phyloP scores from a whole-genome alignment of 1,140 invertebrate genomes.

The Drosophila carrolli region DNA sequence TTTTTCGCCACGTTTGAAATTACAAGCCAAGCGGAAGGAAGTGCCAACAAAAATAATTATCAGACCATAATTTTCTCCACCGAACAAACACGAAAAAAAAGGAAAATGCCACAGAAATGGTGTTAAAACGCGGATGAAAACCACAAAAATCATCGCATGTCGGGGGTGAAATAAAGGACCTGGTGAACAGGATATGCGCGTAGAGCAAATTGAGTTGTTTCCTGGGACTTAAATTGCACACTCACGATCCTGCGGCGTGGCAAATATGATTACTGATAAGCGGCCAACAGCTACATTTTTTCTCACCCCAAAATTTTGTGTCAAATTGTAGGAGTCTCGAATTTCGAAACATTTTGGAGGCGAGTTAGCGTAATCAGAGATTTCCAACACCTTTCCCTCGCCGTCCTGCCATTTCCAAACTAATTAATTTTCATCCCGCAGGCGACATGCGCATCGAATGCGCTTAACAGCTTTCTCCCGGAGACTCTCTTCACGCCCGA shows the following conservation, averaged over 20 bases:
- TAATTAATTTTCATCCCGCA: constrained; percentile 62
- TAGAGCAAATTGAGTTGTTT: constrained; percentile 73
- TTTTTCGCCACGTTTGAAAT: constrained; percentile 51
- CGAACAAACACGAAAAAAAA: neutral
- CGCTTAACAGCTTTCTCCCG: constrained; percentile 72
- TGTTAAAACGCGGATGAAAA: constrained; percentile 60
- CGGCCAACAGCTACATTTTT: constrained; percentile 3
- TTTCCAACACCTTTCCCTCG: constrained; percentile 75
- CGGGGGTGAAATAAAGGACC: constrained; percentile 18
- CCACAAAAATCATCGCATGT: constrained; percentile 55
- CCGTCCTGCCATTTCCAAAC: constrained; percentile 31
- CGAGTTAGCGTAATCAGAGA: constrained; percentile 66
- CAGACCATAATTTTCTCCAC: constrained; percentile 3
- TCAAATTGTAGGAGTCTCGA: constrained; percentile 55
- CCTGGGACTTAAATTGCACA: constrained; percentile 70
- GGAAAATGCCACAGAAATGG: constrained; percentile 41
- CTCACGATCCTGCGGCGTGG: constrained; percentile 65
- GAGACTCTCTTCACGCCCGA: constrained; percentile 18
- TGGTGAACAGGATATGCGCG: constrained; percentile 60
- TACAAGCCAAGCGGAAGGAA: constrained; percentile 75
- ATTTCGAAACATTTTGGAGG: constrained; percentile 46
- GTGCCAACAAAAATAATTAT: constrained; percentile 36
- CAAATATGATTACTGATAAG: constrained; percentile 80
- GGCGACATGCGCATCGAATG: constrained; percentile 71
- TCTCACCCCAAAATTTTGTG: constrained; percentile 23